Conservation (phyloP, 2,113 vertebrate species). For the Willisornis vidua region DNA sequence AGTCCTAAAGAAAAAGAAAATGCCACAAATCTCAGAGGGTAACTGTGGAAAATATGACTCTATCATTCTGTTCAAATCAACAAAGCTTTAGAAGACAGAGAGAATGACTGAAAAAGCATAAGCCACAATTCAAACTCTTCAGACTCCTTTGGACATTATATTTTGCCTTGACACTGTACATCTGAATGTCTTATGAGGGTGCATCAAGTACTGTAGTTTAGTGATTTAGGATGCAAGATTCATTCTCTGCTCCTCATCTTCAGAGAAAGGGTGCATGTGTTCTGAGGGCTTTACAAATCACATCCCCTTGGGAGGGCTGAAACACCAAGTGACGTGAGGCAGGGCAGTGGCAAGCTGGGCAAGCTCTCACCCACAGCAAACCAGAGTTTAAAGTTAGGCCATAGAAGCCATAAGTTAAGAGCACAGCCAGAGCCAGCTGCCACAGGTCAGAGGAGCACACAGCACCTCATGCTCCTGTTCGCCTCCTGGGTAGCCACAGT, state of each 20-base stretch:
- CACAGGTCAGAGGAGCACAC: not conserved
- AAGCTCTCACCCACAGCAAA: not conserved
- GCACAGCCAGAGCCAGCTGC: not conserved
- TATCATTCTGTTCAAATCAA: not conserved
- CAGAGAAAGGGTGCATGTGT: rapidly evolving
- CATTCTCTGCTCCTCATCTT: not conserved
- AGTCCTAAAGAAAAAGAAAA: not conserved
- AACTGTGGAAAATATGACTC: not conserved
- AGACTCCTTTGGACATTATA: not conserved
- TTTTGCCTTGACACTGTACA: not conserved
- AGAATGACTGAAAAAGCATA: not conserved
- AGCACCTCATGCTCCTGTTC: not conserved
- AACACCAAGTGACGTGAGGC: rapidly evolving
- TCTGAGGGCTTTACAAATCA: not conserved
- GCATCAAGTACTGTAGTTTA: not conserved
- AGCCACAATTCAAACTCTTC: not conserved
- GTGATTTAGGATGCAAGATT: not conserved
- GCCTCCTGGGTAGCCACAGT: not conserved
- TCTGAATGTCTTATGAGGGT: rapidly evolving
- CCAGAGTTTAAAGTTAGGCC: not conserved
- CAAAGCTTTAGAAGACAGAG: not conserved
- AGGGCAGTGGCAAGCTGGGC: not conserved
- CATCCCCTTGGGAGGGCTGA: not conserved
- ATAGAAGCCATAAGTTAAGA: not conserved
- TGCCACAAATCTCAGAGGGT: not conserved